Conservation (phyloP, 2,888 invertebrate species). For the Amphipoea oculea region DNA sequence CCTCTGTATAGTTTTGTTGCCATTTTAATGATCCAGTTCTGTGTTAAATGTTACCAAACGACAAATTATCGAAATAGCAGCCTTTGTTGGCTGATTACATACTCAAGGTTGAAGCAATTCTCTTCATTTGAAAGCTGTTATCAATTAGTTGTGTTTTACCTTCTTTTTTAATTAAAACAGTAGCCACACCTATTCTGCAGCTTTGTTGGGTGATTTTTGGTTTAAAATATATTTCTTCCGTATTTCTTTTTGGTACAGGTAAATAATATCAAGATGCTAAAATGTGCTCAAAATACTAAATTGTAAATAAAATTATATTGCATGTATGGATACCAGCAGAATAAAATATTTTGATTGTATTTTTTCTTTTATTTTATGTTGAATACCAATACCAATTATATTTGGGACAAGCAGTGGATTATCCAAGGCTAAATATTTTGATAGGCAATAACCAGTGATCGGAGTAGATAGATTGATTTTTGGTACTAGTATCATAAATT, state of each 20-base stretch:
- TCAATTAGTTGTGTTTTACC: not conserved
- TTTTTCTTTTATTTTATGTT: conserved; percentile 24
- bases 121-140: not conserved
- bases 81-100: not conserved
- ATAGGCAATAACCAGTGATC: not conserved
- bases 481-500: too few relatives aligned
- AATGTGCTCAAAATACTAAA: conserved; percentile 39
- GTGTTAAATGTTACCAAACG: not conserved
- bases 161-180: not conserved
- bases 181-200: not conserved
- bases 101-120: not conserved
- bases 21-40: not conserved
- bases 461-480: too few relatives aligned
- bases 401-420: not conserved
- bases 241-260: not conserved
- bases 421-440: not conserved
- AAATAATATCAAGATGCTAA: not conserved
- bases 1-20: not conserved
- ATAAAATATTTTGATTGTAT: conserved; percentile 27
- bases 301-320: conserved; percentile 16
- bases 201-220: not conserved
- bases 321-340: conserved; percentile 12
- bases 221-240: not conserved
- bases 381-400: not conserved
- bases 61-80: not conserved